Base-by-base conservation (phyloP, 2,113 vertebrate species). In the Sceloporus undulatus region DNA sequence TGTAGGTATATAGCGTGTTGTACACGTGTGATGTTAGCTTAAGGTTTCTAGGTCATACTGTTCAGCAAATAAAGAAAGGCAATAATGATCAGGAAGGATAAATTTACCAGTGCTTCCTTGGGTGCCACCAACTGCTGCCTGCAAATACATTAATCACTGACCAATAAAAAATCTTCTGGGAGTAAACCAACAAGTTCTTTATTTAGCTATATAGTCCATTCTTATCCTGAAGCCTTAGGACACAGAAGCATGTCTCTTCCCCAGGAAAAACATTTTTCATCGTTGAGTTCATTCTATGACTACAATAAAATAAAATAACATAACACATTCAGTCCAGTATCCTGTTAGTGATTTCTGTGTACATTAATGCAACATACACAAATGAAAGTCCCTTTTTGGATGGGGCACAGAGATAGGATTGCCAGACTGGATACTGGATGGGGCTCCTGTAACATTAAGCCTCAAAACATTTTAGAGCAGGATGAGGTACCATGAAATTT, bases 21-120 rank as follows among this genome's bases (percentile, higher is more conserved):
- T 65, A 23, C 40, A 48, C 16, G n/a, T 48, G 23, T 77, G 38
- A 48, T 54, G 42, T 11, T 83, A 77, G 75, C 79, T 88, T 92
- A 85, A 90, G 89, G 90, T 89, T 88, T 95, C 88, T 86, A 80
- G 70, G 40, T 81, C 79, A 80, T 85, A 87, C 76, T 86, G 84
- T 84, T 75, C 81, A 6, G 65, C 81, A 87, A 92, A 79, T 85
- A 93, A 92, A 91, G 71, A 88, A 7, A n/a, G 76, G 76, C 25
- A 87, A 13, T 77, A 76, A 42, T 85, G 90, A 91, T 83, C 34
- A 56, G 82, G 65, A 82, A 76, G 82, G 74, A 85, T 91, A 93
- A 89, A 84, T 19, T 59, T 83, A 78, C n/a, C 82, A 75, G 16
- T 95, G 92, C 82, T 92, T 91, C 92, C 91, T 25, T 29, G 70